Base-by-base conservation (phyloP, 2,888 invertebrate genomes). In the Myopa testacea region DNA sequence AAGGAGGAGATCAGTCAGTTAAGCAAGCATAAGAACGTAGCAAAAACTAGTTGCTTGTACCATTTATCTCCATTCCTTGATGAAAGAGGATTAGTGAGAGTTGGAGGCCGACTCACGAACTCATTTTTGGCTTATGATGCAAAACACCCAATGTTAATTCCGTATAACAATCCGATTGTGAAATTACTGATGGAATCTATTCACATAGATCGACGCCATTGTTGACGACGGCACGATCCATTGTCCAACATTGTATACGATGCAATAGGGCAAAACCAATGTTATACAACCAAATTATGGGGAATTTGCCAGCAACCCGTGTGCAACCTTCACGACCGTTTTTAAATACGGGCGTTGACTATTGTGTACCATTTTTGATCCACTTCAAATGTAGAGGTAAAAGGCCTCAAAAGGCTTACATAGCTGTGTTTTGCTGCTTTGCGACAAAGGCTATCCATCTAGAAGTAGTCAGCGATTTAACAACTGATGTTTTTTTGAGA, bases 371-470 rank as follows among this genome's bases (percentile, higher is more conserved):
- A 26, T 26, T 26, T 26, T 26, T 26, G 26, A 26, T 2, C 26
- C 26, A 26, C 2, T 26, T 26, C 26, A 26, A 26, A 26, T 26
- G 26, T 26, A 26, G 26, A 26, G 26, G 26, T 26, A 26, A 26
- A 26, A 26, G 26, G 26, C 26, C 26, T 26, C 26, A 26, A 26
- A 26, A 26, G 26, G 26, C 26, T 1, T 82, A 81, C 14, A 45
- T 80, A 19, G 79, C 78, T 14, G 60, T 81, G 19, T 81, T 80
- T 37, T 70, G 76, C 55, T 81, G 81, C 45, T 78, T 80, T 52
- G 65, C 67, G 12, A 79, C 80, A 10, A 80, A 79, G 14, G 79
- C 80, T 5, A 58, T 80, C 19, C 81, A 81, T 62, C 63, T 81
- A 7, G 81, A 81, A 65, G 62, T 81, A 0, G 81, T 81, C 14